phyloP scores from a whole-genome alignment of 2,888 invertebrate genomes.

The Scotopteryx bipunctaria region DNA sequence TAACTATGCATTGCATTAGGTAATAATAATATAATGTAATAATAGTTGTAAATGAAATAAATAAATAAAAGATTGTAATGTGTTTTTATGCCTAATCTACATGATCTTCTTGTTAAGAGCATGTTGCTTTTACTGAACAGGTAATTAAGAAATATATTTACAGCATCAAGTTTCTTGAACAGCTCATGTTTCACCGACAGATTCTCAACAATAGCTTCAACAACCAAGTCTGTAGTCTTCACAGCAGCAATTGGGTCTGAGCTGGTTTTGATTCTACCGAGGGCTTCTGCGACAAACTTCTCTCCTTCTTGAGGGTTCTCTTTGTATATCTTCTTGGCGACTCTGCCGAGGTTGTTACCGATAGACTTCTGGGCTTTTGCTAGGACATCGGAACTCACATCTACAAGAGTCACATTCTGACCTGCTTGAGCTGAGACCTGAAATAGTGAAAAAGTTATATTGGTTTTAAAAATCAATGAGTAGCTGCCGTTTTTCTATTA shows the following conservation, averaged over 20 bases:
- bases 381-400: constrained; percentile 87
- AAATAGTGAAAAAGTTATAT: constrained; percentile 14
- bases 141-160: no score
- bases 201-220: constrained; percentile 95
- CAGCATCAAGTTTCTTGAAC: constrained; percentile 87
- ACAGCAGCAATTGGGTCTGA: constrained; percentile 85
- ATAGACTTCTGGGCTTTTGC: constrained; percentile 89
- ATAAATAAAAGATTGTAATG: no score
- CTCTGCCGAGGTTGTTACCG: constrained; percentile 86
- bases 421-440: constrained; percentile 94
- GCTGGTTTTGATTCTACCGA: constrained; percentile 82
- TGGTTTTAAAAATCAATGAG: neutral
- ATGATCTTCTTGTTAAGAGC: no score
- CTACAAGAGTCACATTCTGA: constrained; percentile 91
- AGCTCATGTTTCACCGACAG: constrained; percentile 89
- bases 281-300: constrained; percentile 86
- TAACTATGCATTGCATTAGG: no score
- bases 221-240: constrained; percentile 87
- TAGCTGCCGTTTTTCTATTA: neutral
- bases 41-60: no score
- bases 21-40: no score
- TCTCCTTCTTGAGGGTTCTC: constrained; percentile 85
- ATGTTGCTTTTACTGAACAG: no score
- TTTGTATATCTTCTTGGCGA: constrained; percentile 91
- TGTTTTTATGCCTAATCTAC: no score